A percentile compares a stretch with the other conserved stretches of the same genome.
phyloP scores from a whole-genome alignment of 2,797 vertebrate genomes.

The Telmatherina bonti region DNA sequence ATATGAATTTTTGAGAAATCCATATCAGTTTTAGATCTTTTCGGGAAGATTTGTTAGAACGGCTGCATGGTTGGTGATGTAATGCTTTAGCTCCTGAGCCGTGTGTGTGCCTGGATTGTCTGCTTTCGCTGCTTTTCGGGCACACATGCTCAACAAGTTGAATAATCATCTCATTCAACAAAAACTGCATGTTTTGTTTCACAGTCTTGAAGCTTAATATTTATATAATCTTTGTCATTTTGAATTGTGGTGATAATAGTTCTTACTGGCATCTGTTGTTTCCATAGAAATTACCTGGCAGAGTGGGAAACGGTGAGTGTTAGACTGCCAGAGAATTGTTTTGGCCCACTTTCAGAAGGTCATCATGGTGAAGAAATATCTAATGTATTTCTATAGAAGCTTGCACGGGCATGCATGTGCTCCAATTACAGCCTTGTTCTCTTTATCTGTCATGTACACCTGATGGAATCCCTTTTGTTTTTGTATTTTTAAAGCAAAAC shows the following conservation, averaged over 20 bases:
- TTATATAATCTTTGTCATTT: background rate
- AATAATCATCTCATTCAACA: slow-evolving; percentile 11
- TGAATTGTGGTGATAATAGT: background rate
- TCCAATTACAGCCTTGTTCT: slow-evolving; percentile 19
- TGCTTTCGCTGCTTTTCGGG: background rate
- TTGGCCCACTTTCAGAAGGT: slow-evolving; percentile 45
- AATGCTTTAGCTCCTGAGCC: slow-evolving; percentile 42
- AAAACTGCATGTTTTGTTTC: background rate
- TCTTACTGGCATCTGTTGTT: background rate
- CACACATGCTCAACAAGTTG: slow-evolving; percentile 7
- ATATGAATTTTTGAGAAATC: slow-evolving; percentile 28
- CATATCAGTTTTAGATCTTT: slow-evolving; percentile 47
- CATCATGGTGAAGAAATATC: slow-evolving; percentile 35
- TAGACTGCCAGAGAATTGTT: slow-evolving; percentile 35
- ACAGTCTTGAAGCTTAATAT: background rate
- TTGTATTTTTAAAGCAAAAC: slow-evolving; percentile 27
- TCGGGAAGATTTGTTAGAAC: slow-evolving; percentile 41
- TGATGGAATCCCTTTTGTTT: slow-evolving; percentile 49
- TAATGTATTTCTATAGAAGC: slow-evolving; percentile 35
- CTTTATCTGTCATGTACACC: slow-evolving; percentile 53
- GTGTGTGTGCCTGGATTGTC: slow-evolving; percentile 22
- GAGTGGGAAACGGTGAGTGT: slow-evolving; percentile 8
- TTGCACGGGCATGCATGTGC: slow-evolving; percentile 24
- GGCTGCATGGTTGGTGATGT: slow-evolving; percentile 45
- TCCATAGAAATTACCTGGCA: background rate